Conservation (phyloP, 2,888 invertebrate species). For the Volucella inflata region DNA sequence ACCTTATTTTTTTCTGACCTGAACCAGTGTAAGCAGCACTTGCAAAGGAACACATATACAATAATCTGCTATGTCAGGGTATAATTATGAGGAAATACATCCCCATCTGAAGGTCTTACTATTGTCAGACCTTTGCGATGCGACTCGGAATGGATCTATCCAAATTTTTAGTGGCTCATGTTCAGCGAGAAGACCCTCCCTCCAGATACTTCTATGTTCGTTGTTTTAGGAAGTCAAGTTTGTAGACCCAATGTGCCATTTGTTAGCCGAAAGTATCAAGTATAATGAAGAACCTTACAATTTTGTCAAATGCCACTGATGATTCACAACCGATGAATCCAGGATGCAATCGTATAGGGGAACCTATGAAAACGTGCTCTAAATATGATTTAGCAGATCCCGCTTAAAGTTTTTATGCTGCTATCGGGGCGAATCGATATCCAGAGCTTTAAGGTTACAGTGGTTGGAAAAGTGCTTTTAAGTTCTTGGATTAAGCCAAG, state of each 20-base stretch:
- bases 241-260: not conserved
- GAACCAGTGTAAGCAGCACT: constrained; percentile 7
- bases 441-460: no score
- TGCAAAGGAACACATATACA: constrained; percentile 5
- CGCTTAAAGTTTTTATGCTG: not conserved
- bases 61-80: constrained; percentile 16
- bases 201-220: constrained; percentile 39
- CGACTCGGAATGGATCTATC: constrained; percentile 28
- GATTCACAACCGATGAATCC: constrained; percentile 46
- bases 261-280: not conserved
- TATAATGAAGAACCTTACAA: constrained; percentile 26
- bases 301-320: no score
- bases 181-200: constrained; percentile 9
- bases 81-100: not conserved
- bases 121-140: not conserved
- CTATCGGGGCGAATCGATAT: no score
- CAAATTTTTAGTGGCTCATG: constrained; percentile 9
- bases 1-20: constrained; percentile 19
- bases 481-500: no score
- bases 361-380: constrained; percentile 16
- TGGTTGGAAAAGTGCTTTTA: no score
- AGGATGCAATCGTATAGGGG: constrained; percentile 6
- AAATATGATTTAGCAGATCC: constrained; percentile 13
- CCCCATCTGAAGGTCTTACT: constrained; percentile 11
- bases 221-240: not conserved